A percentile compares a stretch with the other conserved stretches of the same genome.
These are phyloP conservation scores for Platichthys flesus DNA, from an alignment of 2,113 vertebrate species.

Conservation along the genomic window DNA sequence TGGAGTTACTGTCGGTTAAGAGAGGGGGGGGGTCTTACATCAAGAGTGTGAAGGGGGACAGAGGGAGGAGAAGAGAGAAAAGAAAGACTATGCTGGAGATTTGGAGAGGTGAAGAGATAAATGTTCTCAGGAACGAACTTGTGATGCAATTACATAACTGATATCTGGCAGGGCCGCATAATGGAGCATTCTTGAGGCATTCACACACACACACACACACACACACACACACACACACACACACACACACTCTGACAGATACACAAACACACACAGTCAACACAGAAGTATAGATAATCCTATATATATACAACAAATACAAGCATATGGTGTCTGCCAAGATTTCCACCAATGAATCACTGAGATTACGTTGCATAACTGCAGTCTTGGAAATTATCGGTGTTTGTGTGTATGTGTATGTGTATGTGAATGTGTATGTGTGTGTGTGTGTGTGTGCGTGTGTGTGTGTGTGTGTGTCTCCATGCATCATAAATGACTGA, in stretches of 20 bases:
- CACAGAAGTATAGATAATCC: constrained; percentile 19
- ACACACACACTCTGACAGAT: constrained; percentile 9
- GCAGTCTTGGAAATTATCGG: constrained; percentile 14
- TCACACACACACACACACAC: constrained; percentile 34
- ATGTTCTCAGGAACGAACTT: constrained; percentile 69
- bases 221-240: constrained; percentile 39
- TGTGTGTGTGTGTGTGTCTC: constrained; percentile 4
- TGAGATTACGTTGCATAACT: constrained; percentile 18
- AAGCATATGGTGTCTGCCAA: constrained; percentile 12
- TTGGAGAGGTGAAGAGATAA: constrained; percentile 53
- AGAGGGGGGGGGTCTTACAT: constrained; percentile 21
- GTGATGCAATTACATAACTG: constrained; percentile 67
- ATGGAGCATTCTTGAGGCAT: constrained; percentile 60
- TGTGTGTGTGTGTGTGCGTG: no score
- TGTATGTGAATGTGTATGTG: no score
- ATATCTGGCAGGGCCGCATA: constrained; percentile 65
- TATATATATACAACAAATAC: constrained; percentile 24
- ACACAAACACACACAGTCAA: constrained; percentile 12
- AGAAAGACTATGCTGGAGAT: constrained; percentile 18
- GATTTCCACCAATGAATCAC: constrained; percentile 7
- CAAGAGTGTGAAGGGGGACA: not conserved
- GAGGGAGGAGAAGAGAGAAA: constrained; percentile 8
- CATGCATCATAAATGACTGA: not conserved
- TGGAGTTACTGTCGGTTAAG: constrained; percentile 4
- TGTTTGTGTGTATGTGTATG: no score